Percentiles rank a stretch among this genome's conserved stretches.
Conservation (phyloP, 2,797 vertebrate species). For the Botia kubotai region DNA sequence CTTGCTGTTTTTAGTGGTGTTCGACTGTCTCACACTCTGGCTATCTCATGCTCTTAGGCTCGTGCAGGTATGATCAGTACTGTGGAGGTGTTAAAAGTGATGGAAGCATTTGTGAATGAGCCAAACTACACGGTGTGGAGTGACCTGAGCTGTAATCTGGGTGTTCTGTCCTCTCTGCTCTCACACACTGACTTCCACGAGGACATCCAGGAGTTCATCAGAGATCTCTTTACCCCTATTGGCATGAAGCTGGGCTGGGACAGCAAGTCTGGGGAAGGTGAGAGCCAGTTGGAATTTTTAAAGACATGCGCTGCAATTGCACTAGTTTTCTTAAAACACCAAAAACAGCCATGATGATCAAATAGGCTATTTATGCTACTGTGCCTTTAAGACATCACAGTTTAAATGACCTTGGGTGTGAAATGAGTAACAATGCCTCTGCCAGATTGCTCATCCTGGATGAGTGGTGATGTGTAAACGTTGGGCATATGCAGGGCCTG, state of each 20-base stretch:
- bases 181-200: conserved; percentile 97
- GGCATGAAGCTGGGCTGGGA: conserved; percentile 96
- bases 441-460: not conserved
- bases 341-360: no score
- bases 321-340: no score
- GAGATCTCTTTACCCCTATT: conserved; percentile 93
- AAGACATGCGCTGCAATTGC: no score
- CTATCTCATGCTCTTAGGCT: conserved; percentile 77
- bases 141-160: conserved; percentile 98
- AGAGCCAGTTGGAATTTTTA: conserved; percentile 29
- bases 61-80: conserved; percentile 98
- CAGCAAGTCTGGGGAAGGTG: conserved; percentile 93
- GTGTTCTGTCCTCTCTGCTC: conserved; percentile 91
- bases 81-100: conserved; percentile 95
- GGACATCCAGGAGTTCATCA: conserved; percentile 94
- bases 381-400: not conserved
- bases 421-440: not conserved
- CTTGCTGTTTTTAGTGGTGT: conserved; percentile 2
- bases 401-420: not conserved
- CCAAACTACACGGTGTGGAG: conserved; percentile 99
- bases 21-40: not conserved
- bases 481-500: not conserved
- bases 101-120: conserved; percentile 98
- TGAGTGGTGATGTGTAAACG: not conserved
- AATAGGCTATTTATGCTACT: not conserved